Conservation (phyloP, 1,140 invertebrate genomes). For the Nephila pilipes region DNA sequence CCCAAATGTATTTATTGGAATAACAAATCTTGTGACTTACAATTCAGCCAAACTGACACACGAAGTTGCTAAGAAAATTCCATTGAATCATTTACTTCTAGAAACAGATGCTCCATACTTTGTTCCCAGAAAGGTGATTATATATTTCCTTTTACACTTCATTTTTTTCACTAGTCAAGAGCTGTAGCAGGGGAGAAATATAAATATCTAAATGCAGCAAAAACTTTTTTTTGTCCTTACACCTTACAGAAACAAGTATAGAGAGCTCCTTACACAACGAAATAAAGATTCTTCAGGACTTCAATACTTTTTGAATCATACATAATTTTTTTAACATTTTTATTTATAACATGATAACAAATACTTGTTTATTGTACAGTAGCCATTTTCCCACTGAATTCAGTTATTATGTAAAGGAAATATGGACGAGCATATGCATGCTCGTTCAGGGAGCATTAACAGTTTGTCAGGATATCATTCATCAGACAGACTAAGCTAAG, state of each 20-base stretch:
- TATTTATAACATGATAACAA: too few relatives aligned
- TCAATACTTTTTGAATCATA: not conserved
- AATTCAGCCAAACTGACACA: slow-evolving; percentile 79
- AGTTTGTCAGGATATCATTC: not conserved
- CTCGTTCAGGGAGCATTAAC: too few relatives aligned
- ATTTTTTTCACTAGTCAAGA: not conserved
- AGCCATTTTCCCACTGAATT: too few relatives aligned
- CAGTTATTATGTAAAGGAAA: too few relatives aligned
- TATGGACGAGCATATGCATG: too few relatives aligned
- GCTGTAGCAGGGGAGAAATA: not conserved
- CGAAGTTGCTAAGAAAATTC: slow-evolving; percentile 81
- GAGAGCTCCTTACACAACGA: not conserved
- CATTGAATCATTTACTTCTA: slow-evolving; percentile 81
- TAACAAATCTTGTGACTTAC: slow-evolving; percentile 82
- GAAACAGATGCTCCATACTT: slow-evolving; percentile 84
- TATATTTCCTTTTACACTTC: not conserved
- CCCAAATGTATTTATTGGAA: slow-evolving; percentile 82
- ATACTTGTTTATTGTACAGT: too few relatives aligned
- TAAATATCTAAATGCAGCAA: not conserved
- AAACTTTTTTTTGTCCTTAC: not conserved
- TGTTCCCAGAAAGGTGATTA: slow-evolving; percentile 79
- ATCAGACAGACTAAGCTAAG: too few relatives aligned
- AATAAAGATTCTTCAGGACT: not conserved
- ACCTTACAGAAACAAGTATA: not conserved
- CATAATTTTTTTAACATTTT: not conserved